Conservation (phyloP, 2,888 invertebrate genomes). For the Sepiola atlantica region DNA sequence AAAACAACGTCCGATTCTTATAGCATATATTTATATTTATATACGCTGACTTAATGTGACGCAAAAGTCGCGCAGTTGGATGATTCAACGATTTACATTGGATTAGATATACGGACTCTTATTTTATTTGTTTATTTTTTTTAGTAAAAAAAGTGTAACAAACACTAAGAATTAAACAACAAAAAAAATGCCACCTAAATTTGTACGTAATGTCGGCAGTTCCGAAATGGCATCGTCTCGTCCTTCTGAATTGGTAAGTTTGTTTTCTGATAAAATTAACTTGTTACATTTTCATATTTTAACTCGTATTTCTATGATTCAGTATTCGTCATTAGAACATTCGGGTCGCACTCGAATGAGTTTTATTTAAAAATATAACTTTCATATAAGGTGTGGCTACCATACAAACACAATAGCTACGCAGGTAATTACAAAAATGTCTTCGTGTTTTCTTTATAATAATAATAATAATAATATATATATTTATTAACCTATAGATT, state of each 20-base stretch:
- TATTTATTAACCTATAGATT: no score
- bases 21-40: neutral
- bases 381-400: no score
- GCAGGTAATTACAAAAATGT: no score
- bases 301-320: neutral
- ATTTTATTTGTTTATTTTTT: neutral
- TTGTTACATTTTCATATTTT: neutral
- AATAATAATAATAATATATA: no score
- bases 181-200: constrained; percentile 69
- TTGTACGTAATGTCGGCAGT: constrained; percentile 61
- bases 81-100: neutral
- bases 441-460: no score
- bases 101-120: neutral
- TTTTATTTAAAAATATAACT: no score
- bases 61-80: neutral
- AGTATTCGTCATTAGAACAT: no score
- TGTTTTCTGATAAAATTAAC: neutral
- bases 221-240: constrained; percentile 57
- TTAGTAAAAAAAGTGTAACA: neutral
- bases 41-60: neutral
- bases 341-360: no score
- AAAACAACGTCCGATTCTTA: neutral
- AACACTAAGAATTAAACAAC: neutral
- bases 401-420: no score
- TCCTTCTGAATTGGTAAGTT: constrained; percentile 61